phyloP scores from a whole-genome alignment of 2,888 invertebrate species.

The Chrysotoxum bicinctum region DNA sequence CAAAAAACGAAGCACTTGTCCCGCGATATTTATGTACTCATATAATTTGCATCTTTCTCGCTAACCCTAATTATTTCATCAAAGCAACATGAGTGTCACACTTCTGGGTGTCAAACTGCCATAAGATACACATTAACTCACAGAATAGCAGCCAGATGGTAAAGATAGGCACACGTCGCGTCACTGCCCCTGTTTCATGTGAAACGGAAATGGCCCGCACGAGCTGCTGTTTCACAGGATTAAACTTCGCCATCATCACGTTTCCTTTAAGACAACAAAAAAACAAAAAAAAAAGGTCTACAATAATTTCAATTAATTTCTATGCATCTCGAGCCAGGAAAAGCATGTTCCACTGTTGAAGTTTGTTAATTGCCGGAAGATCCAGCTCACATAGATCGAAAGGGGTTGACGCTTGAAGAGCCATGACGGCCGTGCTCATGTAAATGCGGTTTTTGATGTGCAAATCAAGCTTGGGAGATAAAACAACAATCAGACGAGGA shows the following conservation, averaged over 20 bases:
- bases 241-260: conserved; percentile 1
- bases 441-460: conserved; percentile 2
- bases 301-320: conserved; percentile 33
- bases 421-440: background rate
- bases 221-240: conserved; percentile 52
- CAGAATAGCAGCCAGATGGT: conserved; percentile 12
- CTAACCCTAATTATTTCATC: conserved; percentile 21
- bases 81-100: conserved; percentile 11
- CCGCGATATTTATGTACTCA: too few species aligned
- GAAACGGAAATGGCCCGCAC: conserved; percentile 63
- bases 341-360: conserved; percentile 29
- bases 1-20: background rate
- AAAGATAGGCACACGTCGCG: conserved; percentile 24
- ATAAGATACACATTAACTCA: conserved; percentile 11
- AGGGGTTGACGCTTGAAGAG: background rate
- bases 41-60: background rate
- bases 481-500: conserved; percentile 12
- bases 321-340: conserved; percentile 14
- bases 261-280: background rate
- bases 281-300: background rate
- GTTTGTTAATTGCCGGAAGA: conserved; percentile 52
- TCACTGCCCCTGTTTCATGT: conserved; percentile 15
- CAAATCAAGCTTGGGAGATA: conserved; percentile 36
- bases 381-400: background rate
- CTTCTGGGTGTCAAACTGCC: conserved; percentile 19